phyloP scores from a whole-genome alignment of 2,888 invertebrate genomes.

The Iselma pallidipennis region DNA sequence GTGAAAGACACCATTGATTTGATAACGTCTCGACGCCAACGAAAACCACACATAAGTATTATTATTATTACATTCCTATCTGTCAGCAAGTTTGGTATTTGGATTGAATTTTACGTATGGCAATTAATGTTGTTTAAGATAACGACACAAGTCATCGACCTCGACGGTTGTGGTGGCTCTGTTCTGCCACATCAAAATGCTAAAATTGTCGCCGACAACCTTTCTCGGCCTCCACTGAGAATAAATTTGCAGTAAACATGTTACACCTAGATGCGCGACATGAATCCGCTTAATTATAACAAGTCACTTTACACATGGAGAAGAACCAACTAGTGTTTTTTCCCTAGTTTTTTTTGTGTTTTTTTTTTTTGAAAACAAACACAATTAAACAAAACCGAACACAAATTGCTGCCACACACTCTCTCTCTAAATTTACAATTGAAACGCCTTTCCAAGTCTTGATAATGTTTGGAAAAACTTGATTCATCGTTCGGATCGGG shows the following conservation, averaged over 20 bases:
- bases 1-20: constrained; percentile 8
- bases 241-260: constrained; percentile 55
- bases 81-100: constrained; percentile 35
- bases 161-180: too few species aligned
- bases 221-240: constrained; percentile 41
- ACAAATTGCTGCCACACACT: too few species aligned
- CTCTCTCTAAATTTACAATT: too few species aligned
- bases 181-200: constrained; percentile 40
- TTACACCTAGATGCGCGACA: constrained; percentile 52
- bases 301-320: constrained; percentile 42
- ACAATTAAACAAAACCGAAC: neutral
- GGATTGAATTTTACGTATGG: constrained; percentile 34
- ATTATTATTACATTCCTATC: constrained; percentile 17
- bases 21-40: constrained; percentile 21
- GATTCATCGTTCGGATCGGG: too few species aligned
- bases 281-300: constrained; percentile 53
- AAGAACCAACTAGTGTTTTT: neutral
- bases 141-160: constrained; percentile 41
- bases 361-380: too few species aligned
- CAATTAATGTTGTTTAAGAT: constrained; percentile 37
- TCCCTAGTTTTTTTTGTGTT: too few species aligned
- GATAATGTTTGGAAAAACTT: too few species aligned
- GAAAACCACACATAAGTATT: constrained; percentile 27
- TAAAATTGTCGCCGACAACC: constrained; percentile 43
- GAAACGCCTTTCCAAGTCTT: too few species aligned